These are phyloP conservation scores for Oncorhynchus tshawytscha DNA, from an alignment of 2,113 vertebrate species.

Conservation along the genomic window DNA sequence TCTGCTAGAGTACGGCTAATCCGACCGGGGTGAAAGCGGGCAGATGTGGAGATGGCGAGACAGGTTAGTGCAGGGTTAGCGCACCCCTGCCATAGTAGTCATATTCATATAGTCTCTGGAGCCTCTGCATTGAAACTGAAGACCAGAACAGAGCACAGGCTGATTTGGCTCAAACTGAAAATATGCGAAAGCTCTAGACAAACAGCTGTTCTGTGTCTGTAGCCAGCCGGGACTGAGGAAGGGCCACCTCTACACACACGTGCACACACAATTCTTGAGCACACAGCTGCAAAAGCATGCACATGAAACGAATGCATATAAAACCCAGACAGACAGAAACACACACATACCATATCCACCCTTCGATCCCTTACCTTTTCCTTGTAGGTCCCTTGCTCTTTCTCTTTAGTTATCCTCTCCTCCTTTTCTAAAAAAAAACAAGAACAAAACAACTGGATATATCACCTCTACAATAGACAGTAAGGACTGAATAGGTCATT, in stretches of 20 bases:
- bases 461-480: background rate
- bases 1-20: slow-evolving; percentile 15
- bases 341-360: background rate
- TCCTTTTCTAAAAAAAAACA: slow-evolving; percentile 88
- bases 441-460: background rate
- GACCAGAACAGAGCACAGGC: background rate
- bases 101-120: background rate
- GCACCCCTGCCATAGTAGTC: slow-evolving; percentile 12
- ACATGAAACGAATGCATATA: slow-evolving; percentile 4
- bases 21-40: background rate
- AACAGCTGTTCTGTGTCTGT: slow-evolving; percentile 21
- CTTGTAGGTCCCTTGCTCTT: slow-evolving; percentile 95
- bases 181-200: background rate
- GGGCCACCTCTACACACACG: background rate
- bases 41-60: slow-evolving; percentile 27
- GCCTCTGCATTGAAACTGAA: slow-evolving; percentile 18
- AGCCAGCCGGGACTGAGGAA: background rate
- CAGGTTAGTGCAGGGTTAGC: slow-evolving; percentile 32
- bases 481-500: background rate
- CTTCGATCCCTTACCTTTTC: slow-evolving; percentile 83
- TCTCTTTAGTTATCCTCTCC: slow-evolving; percentile 90
- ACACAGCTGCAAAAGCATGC: background rate
- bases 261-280: background rate
- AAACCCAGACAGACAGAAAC: slow-evolving; percentile 2
- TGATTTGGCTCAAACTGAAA: slow-evolving; percentile 24